phyloP scores from a whole-genome alignment of 2,888 invertebrate species.

The Drosophila ustulata region DNA sequence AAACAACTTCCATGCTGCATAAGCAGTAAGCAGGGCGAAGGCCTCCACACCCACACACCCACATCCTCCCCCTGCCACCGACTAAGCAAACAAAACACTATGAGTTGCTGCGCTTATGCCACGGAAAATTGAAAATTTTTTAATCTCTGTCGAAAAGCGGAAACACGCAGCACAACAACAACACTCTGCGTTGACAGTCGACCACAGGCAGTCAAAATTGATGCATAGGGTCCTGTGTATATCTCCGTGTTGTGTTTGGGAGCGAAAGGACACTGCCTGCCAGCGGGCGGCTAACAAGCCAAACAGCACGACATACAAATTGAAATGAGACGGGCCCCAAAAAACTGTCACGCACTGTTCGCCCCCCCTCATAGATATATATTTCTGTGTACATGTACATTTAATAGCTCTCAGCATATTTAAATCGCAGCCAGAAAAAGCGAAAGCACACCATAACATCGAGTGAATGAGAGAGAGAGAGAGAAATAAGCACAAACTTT shows the following conservation, averaged over 20 bases:
- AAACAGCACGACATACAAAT: slow-evolving; percentile 64
- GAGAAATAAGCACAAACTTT: slow-evolving; percentile 60
- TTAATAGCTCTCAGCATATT: slow-evolving; percentile 72
- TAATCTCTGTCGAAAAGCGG: slow-evolving; percentile 76
- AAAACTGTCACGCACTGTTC: slow-evolving; percentile 54
- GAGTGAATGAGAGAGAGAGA: background rate
- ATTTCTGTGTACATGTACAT: slow-evolving; percentile 27
- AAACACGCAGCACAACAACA: slow-evolving; percentile 64
- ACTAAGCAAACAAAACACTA: slow-evolving; percentile 57
- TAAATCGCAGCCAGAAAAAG: slow-evolving; percentile 60
- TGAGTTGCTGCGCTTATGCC: slow-evolving; percentile 47
- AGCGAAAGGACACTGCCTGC: background rate
- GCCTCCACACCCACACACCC: background rate
- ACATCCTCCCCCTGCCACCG: background rate
- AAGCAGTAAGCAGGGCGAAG: slow-evolving; percentile 28
- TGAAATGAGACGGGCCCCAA: slow-evolving; percentile 59
- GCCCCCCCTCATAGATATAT: slow-evolving; percentile 2
- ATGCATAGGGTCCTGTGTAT: slow-evolving; percentile 13
- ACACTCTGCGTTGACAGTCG: slow-evolving; percentile 59
- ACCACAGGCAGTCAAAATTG: slow-evolving; percentile 50
- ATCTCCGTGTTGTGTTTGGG: background rate
- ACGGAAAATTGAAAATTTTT: slow-evolving; percentile 70
- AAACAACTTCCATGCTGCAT: slow-evolving; percentile 43
- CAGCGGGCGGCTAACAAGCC: slow-evolving; percentile 76
- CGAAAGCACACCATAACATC: slow-evolving; percentile 6